Evolutionary conservation across 2,888 invertebrate genomes (phyloP), one percentile per base, ranked within the genome.

Genomic region (Drosophila affinis): DNA sequence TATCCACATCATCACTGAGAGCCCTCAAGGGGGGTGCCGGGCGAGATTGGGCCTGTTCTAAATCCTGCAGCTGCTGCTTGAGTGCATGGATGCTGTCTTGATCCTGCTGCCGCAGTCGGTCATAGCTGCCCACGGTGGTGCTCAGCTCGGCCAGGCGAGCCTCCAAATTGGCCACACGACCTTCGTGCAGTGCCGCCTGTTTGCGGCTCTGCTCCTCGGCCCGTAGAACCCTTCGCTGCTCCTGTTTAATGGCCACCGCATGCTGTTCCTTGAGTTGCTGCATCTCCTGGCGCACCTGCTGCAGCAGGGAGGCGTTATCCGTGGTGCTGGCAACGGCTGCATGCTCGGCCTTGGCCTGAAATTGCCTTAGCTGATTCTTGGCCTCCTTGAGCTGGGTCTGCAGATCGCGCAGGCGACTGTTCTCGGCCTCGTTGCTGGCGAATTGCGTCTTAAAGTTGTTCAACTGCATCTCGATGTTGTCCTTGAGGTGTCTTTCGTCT

Each of bases 71-170:
- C 79, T 90, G 91, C 76, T 77, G 88, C 62, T 90, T 92, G 10
- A 65, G 96, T 88, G 91, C 94, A 73, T 95, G 94, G 82, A 97
- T 97, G 17, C 94, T 94, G 61, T 93, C 93, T 90, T 95, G 95
- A 92, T 97, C 97, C 69, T 94, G 94, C 58, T 95, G 94, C 3
- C 96, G 92, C 9, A 95, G 91, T 62, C 95, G 92, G 89, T 97
- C 97, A 84, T 97, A 96, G 71, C 94, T 94, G 0, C 97, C 97
- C 3, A 97, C 95, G 0, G 95, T 95, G 62, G 94, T 94, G 0
- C 97, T 97, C 32, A 97, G 91, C 87, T 97, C 97, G 0, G 97
- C 96, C 18, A 97, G 91, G 74, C 95, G 94, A 4, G 94, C 94
- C 91, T 97, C 97, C 57, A 97, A 93, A 55, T 95, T 93, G 0